phyloP scores from a whole-genome alignment of 2,113 vertebrate species.

The Emydocephalus ijimae region DNA sequence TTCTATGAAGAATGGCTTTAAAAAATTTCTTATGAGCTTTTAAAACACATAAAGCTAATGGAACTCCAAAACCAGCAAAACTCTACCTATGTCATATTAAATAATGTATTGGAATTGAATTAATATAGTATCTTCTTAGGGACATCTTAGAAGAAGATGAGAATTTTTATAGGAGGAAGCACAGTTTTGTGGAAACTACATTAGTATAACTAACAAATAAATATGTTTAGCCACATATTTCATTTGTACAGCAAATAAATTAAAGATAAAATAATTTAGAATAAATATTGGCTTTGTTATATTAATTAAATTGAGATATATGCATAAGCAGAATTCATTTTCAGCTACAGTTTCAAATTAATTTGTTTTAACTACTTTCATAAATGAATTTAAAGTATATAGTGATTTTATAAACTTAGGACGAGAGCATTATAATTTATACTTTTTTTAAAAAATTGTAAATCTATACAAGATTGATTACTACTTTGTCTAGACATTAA shows the following conservation, averaged over 20 bases:
- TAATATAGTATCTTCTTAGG: not conserved
- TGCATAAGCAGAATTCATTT: not conserved
- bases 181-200: conserved; percentile 11
- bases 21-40: not conserved
- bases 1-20: not conserved
- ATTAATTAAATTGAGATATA: not conserved
- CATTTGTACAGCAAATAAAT: not conserved
- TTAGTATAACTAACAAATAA: conserved; percentile 33
- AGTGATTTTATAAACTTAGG: not conserved
- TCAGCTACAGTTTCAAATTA: not conserved
- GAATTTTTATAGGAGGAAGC: not conserved
- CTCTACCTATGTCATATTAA: not conserved
- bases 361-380: not conserved
- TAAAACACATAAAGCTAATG: accelerated
- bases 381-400: not conserved
- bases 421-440: not conserved
- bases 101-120: not conserved
- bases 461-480: not conserved
- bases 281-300: not conserved
- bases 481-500: not conserved
- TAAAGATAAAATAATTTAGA: not conserved
- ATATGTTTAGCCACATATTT: conserved; percentile 5
- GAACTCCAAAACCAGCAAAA: not conserved
- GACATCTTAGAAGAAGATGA: too few species aligned
- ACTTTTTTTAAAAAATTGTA: not conserved